These are phyloP conservation scores for Papilio dardanus DNA, from an alignment of 1,140 invertebrate species.

Conservation along the genomic window DNA sequence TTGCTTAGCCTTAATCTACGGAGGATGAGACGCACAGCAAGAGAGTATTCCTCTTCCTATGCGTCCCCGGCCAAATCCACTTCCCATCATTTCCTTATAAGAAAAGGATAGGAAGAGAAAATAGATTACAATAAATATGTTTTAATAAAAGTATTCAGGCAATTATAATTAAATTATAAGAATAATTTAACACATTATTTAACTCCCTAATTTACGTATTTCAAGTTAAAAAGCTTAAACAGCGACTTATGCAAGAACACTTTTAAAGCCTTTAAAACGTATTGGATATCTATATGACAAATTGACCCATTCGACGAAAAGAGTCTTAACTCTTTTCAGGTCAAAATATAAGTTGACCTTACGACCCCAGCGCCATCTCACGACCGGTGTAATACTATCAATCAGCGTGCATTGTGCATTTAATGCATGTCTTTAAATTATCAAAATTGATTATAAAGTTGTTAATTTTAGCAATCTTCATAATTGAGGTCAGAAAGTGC, in stretches of 20 bases:
- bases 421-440: conserved; percentile 40
- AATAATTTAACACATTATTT: no score
- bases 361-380: conserved; percentile 36
- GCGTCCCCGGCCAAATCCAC: no score
- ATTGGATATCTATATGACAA: neutral
- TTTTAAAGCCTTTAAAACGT: neutral
- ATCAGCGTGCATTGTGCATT: conserved; percentile 40
- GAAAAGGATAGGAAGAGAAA: no score
- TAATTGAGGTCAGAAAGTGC: neutral
- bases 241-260: neutral
- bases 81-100: no score
- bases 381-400: conserved; percentile 36
- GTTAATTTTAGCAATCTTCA: conserved; percentile 22
- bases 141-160: no score
- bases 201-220: no score
- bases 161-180: no score
- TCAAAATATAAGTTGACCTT: conserved; percentile 23
- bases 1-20: no score
- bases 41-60: no score
- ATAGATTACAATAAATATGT: no score
- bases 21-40: no score
- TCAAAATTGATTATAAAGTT: conserved; percentile 36
- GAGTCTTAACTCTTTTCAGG: neutral
- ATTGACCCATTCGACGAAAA: neutral
- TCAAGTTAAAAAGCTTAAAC: no score